These are phyloP conservation scores for Esox lucius DNA, from an alignment of 2,797 vertebrate genomes.

Conservation along the genomic window DNA sequence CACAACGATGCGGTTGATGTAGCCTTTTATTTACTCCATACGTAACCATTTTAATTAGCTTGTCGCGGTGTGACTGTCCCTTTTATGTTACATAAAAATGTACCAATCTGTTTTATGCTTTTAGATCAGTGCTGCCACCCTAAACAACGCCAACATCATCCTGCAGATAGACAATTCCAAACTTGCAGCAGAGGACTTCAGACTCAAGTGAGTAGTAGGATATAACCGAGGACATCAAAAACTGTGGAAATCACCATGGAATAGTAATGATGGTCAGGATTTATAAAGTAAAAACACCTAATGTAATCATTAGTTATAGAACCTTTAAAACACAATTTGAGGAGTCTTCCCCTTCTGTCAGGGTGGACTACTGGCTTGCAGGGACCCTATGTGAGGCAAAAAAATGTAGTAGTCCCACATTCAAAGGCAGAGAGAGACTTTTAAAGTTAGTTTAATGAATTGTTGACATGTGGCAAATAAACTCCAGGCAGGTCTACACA, in stretches of 20 bases:
- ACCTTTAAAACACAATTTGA: neutral
- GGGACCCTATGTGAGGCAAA: too few relatives aligned
- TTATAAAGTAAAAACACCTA: neutral
- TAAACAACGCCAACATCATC: slow-evolving; percentile 65
- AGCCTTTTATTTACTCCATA: neutral
- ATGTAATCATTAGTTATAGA: too few relatives aligned
- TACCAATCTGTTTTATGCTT: neutral
- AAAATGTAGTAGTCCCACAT: too few relatives aligned
- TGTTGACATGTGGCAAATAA: too few relatives aligned
- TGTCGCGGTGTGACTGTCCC: neutral
- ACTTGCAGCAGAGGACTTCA: slow-evolving; percentile 77
- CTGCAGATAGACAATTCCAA: slow-evolving; percentile 76
- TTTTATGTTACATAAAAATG: neutral
- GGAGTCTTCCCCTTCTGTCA: neutral
- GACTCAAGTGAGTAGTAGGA: slow-evolving; percentile 67
- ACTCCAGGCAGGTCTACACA: too few relatives aligned
- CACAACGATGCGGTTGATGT: neutral
- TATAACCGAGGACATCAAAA: neutral
- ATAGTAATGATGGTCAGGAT: neutral
- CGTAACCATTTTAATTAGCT: neutral
- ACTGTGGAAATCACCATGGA: neutral
- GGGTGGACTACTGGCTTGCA: too few relatives aligned
- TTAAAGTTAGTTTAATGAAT: too few relatives aligned
- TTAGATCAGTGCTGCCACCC: slow-evolving; percentile 61
- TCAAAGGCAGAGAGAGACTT: too few relatives aligned